Percentiles rank a stretch among this genome's conserved stretches.
These are phyloP conservation scores for Paelopatides confundens DNA, from an alignment of 53 echinoderm and acorn worm species.

Conservation along the genomic window DNA sequence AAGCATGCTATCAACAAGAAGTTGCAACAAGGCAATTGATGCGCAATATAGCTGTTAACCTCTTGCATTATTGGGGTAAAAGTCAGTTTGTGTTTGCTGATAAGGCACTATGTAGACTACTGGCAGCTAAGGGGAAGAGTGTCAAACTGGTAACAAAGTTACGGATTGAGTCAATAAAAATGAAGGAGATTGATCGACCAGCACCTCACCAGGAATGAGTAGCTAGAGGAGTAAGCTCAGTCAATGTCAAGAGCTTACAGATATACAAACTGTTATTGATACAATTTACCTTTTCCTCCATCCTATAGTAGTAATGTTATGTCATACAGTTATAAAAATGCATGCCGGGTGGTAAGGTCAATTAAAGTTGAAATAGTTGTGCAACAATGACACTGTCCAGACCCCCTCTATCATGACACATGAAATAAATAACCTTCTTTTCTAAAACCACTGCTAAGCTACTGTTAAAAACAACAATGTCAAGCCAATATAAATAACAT, in stretches of 20 bases:
- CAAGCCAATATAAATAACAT: no score
- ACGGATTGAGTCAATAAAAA: slow-evolving; percentile 37
- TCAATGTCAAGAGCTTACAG: not conserved
- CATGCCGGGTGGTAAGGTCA: not conserved
- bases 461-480: no score
- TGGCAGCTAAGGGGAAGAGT: slow-evolving; percentile 18
- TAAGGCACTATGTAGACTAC: slow-evolving; percentile 27
- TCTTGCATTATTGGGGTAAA: slow-evolving; percentile 38
- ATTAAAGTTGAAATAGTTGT: not conserved
- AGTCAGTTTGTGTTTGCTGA: slow-evolving; percentile 42
- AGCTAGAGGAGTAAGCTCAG: no score
- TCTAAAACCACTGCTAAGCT: no score
- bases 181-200: not conserved
- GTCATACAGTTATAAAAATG: no score
- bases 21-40: slow-evolving; percentile 26
- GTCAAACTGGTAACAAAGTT: slow-evolving; percentile 13
- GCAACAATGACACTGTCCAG: not conserved
- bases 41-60: slow-evolving; percentile 41
- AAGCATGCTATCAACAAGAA: slow-evolving; percentile 21
- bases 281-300: not conserved
- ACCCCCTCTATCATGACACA: no score
- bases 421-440: no score
- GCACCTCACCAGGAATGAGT: no score
- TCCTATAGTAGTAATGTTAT: no score
- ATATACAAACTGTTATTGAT: not conserved